phyloP scores from a whole-genome alignment of 2,113 vertebrate genomes.

The Sclerurus mexicanus region DNA sequence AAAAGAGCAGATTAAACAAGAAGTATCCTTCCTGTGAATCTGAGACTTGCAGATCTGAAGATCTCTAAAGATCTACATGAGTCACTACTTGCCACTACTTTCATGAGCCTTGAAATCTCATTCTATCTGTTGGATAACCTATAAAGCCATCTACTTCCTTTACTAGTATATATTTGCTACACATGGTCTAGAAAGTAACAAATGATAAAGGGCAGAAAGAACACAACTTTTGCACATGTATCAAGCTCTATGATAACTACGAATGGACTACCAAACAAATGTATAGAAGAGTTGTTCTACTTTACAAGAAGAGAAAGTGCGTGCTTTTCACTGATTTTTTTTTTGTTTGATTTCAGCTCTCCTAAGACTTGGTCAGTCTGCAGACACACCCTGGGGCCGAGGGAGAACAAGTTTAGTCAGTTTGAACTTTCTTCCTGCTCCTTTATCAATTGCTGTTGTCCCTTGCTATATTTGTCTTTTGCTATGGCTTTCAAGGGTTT shows the following conservation, averaged over 20 bases:
- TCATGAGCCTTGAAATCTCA: background rate
- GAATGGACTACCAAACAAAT: background rate
- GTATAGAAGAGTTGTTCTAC: background rate
- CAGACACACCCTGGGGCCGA: background rate
- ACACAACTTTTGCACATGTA: background rate
- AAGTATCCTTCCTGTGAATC: background rate
- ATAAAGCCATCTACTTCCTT: background rate
- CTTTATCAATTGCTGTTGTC: background rate
- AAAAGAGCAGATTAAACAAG: background rate
- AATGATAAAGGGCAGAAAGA: background rate
- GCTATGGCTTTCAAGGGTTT: background rate
- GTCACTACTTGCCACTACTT: background rate
- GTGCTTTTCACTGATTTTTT: background rate
- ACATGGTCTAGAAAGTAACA: background rate
- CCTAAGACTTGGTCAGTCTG: background rate
- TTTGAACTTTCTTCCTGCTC: background rate
- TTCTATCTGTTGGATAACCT: background rate
- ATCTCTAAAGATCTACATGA: background rate
- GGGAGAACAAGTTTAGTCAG: background rate
- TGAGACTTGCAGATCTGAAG: background rate
- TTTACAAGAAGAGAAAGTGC: background rate
- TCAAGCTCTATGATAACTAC: background rate
- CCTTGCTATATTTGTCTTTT: background rate
- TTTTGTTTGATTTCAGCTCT: background rate
- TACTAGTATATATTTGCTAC: background rate